phyloP scores from a whole-genome alignment of 1,140 invertebrate genomes.

The Bombus superbus region DNA sequence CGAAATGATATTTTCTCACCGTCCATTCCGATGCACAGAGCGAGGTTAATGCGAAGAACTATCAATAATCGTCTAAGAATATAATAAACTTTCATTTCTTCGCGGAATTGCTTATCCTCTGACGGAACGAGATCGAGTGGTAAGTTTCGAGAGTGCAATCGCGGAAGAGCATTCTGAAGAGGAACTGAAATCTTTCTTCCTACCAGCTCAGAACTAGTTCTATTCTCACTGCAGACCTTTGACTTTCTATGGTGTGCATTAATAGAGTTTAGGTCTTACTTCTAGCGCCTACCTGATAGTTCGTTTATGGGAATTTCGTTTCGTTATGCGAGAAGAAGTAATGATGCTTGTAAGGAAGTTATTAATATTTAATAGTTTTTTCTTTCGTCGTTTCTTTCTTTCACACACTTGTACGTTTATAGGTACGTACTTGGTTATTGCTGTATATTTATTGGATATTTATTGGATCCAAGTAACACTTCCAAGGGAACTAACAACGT shows the following conservation, averaged over 20 bases:
- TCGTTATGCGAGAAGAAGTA: too few relatives aligned
- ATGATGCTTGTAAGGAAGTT: not conserved
- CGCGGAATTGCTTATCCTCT: not conserved
- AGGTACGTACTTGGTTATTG: too few relatives aligned
- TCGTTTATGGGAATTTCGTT: not conserved
- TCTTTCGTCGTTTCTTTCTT: not conserved
- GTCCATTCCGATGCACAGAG: not conserved
- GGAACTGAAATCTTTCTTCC: conserved; percentile 36
- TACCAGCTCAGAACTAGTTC: conserved; percentile 10
- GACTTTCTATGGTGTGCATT: not conserved
- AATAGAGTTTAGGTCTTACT: not conserved
- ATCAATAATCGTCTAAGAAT: conserved; percentile 18
- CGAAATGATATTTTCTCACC: conserved; percentile 34
- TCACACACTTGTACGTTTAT: not conserved
- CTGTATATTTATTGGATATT: too few relatives aligned
- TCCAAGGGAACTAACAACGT: too few relatives aligned
- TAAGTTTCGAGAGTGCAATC: not conserved
- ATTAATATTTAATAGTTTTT: not conserved
- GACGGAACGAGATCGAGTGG: conserved; percentile 13
- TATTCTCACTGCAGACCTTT: not conserved
- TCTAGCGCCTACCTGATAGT: not conserved
- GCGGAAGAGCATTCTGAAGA: conserved; percentile 34
- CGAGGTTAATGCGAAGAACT: not conserved
- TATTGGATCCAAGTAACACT: too few relatives aligned
- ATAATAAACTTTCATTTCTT: not conserved